These are phyloP conservation scores for Sycophila texana DNA, from an alignment of 2,888 invertebrate species.

Conservation along the genomic window DNA sequence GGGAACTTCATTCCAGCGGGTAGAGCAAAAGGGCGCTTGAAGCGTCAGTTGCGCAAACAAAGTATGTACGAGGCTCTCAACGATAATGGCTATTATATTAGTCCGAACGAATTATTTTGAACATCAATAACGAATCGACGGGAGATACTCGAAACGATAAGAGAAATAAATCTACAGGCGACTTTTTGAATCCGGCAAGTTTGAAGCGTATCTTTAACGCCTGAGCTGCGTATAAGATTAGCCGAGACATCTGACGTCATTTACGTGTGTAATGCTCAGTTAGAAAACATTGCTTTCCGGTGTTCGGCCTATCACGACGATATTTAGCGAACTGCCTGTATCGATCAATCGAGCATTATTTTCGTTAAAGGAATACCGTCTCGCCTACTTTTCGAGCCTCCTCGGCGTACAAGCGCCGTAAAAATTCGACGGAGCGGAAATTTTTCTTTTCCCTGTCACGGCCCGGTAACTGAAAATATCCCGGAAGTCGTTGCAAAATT, in stretches of 20 bases:
- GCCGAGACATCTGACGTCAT: not conserved
- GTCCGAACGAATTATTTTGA: no score
- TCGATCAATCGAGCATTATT: conserved; percentile 17
- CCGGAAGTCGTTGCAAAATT: no score
- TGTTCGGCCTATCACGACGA: not conserved
- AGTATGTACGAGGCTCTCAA: not conserved
- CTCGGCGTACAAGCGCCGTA: no score
- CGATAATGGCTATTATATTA: not conserved
- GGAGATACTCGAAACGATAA: not conserved
- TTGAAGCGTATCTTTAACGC: no score
- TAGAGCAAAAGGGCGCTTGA: not conserved
- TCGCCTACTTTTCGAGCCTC: no score
- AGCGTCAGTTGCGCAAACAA: not conserved
- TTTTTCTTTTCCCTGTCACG: no score
- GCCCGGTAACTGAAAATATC: no score
- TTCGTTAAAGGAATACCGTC: not conserved
- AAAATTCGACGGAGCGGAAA: no score
- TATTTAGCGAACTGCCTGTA: conserved; percentile 13
- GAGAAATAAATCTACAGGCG: not conserved
- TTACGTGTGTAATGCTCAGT: not conserved
- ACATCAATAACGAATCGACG: not conserved
- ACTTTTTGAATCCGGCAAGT: no score
- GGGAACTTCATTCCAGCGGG: conserved; percentile 6
- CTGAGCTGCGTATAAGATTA: not conserved
- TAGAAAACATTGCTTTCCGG: not conserved